Conservation (phyloP, 2,888 invertebrate species). For the Ctenicera cuprea region DNA sequence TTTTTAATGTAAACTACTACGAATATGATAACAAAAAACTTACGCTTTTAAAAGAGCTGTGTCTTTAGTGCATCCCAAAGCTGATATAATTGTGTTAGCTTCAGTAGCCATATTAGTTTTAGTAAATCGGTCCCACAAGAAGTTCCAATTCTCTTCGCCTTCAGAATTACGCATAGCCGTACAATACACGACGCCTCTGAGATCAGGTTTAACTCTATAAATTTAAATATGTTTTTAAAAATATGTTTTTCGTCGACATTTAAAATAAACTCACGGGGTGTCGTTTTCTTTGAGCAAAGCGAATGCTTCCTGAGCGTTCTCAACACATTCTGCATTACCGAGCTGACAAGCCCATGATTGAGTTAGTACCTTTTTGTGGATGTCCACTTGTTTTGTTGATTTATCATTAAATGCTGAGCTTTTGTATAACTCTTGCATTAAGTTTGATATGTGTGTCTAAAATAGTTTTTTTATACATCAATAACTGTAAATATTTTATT, state of each 20-base stretch:
- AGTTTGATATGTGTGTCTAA: constrained; percentile 47
- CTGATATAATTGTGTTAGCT: constrained; percentile 78
- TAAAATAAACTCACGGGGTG: constrained; percentile 60
- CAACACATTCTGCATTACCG: constrained; percentile 76
- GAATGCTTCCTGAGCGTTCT: constrained; percentile 72
- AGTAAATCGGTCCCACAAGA: constrained; percentile 78
- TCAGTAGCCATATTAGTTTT: constrained; percentile 79
- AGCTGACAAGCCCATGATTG: constrained; percentile 80
- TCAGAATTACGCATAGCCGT: constrained; percentile 78
- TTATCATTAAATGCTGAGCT: constrained; percentile 56
- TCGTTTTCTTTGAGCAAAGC: constrained; percentile 63
- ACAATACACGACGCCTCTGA: constrained; percentile 85
- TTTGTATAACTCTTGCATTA: constrained; percentile 55
- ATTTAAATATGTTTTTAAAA: background rate
- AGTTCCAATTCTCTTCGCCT: constrained; percentile 76
- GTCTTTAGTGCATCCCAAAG: constrained; percentile 81
- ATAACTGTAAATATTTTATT: too few species aligned
- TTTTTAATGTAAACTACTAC: too few species aligned
- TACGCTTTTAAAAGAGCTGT: constrained; percentile 75
- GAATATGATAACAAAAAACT: constrained; percentile 60
- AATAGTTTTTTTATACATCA: constrained; percentile 4
- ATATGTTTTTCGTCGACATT: background rate
- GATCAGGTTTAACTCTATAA: constrained; percentile 78
- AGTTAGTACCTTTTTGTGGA: constrained; percentile 77
- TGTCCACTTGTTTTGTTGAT: constrained; percentile 72